These are phyloP conservation scores for Pseudotriccus pelzelni DNA, from an alignment of 2,797 vertebrate species.

Conservation along the genomic window DNA sequence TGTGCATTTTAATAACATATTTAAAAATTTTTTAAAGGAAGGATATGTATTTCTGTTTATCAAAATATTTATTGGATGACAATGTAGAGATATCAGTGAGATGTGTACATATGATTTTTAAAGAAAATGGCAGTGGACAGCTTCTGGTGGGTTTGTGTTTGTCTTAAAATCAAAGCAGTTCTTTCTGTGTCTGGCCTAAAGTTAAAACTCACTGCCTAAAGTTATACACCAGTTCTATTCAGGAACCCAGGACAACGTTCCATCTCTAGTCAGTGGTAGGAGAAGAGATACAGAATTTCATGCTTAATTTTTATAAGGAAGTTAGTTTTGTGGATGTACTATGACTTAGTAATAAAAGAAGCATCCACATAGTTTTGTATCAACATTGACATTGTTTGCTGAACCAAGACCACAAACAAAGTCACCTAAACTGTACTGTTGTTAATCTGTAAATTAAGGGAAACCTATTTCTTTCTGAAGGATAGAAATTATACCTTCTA, in stretches of 20 bases:
- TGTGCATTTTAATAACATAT: not conserved
- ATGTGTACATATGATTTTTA: not conserved
- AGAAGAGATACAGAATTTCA: not conserved
- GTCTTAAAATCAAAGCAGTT: not conserved
- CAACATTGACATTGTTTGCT: not conserved
- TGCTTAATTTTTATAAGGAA: not conserved
- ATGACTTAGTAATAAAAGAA: not conserved
- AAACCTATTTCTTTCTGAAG: not conserved
- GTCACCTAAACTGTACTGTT: not conserved
- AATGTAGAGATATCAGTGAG: not conserved
- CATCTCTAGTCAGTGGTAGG: not conserved
- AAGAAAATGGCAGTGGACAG: not conserved
- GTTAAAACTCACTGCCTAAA: not conserved
- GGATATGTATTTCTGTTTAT: not conserved
- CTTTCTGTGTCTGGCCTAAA: not conserved
- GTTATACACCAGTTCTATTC: not conserved
- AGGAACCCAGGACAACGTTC: not conserved
- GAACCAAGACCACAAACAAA: not conserved
- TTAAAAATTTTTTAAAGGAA: not conserved
- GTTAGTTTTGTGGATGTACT: not conserved
- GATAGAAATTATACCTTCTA: not conserved
- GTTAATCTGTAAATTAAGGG: not conserved
- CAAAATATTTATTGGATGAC: not conserved
- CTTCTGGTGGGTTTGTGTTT: not conserved
- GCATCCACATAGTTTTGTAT: not conserved